These are phyloP conservation scores for Pholis gunnellus DNA, from an alignment of 2,113 vertebrate species.

Conservation along the genomic window DNA sequence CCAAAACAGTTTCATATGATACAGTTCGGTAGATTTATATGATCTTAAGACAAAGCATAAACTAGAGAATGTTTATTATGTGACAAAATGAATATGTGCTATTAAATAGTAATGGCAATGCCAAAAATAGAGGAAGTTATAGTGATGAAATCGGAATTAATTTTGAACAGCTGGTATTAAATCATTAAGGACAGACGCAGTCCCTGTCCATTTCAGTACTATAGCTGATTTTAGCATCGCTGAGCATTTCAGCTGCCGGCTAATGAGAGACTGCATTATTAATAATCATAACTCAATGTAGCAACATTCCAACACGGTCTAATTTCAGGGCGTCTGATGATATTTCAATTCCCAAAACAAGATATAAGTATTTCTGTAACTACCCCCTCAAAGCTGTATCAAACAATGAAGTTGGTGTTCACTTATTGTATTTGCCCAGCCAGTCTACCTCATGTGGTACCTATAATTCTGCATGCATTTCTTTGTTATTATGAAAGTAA, in stretches of 20 bases:
- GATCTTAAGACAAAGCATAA: background rate
- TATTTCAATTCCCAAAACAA: background rate
- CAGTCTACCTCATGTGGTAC: constrained; percentile 16
- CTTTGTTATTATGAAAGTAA: constrained; percentile 43
- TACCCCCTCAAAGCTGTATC: background rate
- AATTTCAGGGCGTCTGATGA: background rate
- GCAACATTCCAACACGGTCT: background rate
- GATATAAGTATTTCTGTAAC: background rate
- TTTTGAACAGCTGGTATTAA: constrained; percentile 48
- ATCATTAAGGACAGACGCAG: constrained; percentile 39
- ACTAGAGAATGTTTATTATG: background rate
- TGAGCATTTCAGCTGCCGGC: constrained; percentile 35
- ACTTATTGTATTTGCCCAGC: constrained; percentile 27
- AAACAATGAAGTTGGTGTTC: background rate
- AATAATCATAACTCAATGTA: constrained; percentile 32
- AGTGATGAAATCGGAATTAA: constrained; percentile 9
- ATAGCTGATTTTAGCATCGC: constrained; percentile 41
- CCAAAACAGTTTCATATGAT: background rate
- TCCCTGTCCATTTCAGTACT: constrained; percentile 22
- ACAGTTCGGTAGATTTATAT: background rate
- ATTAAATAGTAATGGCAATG: background rate
- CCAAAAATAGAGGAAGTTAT: constrained; percentile 4
- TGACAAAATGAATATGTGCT: background rate
- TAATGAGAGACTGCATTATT: constrained; percentile 29
- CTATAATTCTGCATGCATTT: constrained; percentile 35